Percentiles rank a stretch among this genome's conserved stretches.
Evolutionary conservation across 2,888 invertebrate genomes (phyloP).

Genomic region (Noctua janthe): DNA sequence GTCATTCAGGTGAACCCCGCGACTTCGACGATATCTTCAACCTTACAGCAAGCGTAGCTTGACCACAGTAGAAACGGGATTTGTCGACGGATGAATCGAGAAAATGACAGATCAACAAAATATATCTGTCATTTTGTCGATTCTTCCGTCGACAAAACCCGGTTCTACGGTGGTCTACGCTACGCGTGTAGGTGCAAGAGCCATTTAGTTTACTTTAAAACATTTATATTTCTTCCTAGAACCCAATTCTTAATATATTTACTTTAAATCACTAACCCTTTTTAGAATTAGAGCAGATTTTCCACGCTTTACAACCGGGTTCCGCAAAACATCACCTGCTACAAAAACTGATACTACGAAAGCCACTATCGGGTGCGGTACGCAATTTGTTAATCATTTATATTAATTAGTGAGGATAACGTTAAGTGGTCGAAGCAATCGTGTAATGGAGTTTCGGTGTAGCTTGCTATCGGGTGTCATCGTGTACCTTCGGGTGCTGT

Average conservation of each 20-base stretch:
- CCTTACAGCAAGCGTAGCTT: background rate
- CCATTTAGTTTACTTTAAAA: background rate
- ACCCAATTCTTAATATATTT: background rate
- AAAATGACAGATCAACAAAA: too few relatives aligned
- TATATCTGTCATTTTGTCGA: too few relatives aligned
- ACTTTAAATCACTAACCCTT: background rate
- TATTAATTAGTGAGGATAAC: constrained; percentile 70
- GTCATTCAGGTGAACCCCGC: background rate
- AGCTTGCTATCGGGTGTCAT: constrained; percentile 25
- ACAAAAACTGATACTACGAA: constrained; percentile 17
- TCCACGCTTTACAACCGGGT: background rate
- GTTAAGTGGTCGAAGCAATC: constrained; percentile 71
- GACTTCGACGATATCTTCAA: background rate
- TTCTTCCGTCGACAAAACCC: too few relatives aligned
- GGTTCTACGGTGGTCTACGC: too few relatives aligned
- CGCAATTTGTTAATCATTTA: constrained; percentile 65
- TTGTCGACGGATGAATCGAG: too few relatives aligned
- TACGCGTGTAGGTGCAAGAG: background rate
- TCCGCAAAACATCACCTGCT: constrained; percentile 13
- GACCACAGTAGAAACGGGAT: too few relatives aligned
- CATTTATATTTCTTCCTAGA: background rate
- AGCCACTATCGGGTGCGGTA: constrained; percentile 15
- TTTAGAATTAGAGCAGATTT: constrained; percentile 18
- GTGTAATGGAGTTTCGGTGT: constrained; percentile 74
- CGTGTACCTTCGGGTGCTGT: constrained; percentile 20